These are phyloP conservation scores for Heliconius cydno DNA, from an alignment of 2,888 invertebrate species.

Conservation along the genomic window DNA sequence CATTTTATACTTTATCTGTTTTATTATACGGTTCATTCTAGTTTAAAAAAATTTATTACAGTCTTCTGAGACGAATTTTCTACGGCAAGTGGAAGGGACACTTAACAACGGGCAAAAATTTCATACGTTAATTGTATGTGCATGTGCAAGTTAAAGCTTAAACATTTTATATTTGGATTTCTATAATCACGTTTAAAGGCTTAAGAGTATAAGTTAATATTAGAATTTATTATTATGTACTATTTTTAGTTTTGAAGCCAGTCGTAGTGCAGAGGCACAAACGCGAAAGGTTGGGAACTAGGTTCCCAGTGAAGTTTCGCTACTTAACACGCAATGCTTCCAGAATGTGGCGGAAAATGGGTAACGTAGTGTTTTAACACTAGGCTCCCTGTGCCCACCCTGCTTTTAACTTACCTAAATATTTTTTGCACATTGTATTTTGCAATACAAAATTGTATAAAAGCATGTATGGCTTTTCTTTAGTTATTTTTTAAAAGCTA, in stretches of 20 bases:
- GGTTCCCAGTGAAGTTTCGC: too few species aligned
- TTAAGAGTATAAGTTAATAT: too few species aligned
- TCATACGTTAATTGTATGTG: conserved; percentile 58
- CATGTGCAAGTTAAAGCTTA: conserved; percentile 52
- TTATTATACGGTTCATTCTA: conserved; percentile 30
- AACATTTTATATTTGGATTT: too few species aligned
- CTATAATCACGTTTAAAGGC: too few species aligned
- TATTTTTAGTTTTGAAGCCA: too few species aligned
- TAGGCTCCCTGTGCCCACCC: too few species aligned
- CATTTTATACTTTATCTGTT: not conserved
- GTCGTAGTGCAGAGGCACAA: too few species aligned
- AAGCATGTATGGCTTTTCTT: not conserved
- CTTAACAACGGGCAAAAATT: conserved; percentile 58
- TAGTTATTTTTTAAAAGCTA: not conserved
- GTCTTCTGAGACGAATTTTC: conserved; percentile 48
- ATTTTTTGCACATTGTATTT: not conserved
- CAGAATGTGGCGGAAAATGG: too few species aligned
- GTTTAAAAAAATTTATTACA: conserved; percentile 23
- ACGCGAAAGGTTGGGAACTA: too few species aligned
- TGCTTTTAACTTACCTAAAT: not conserved
- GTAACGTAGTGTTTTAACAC: too few species aligned
- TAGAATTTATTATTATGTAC: too few species aligned
- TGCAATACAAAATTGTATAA: not conserved
- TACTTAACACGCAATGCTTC: too few species aligned
- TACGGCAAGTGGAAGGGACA: conserved; percentile 48